phyloP scores from a whole-genome alignment of 2,113 vertebrate species.

The Alaudala cheleensis region DNA sequence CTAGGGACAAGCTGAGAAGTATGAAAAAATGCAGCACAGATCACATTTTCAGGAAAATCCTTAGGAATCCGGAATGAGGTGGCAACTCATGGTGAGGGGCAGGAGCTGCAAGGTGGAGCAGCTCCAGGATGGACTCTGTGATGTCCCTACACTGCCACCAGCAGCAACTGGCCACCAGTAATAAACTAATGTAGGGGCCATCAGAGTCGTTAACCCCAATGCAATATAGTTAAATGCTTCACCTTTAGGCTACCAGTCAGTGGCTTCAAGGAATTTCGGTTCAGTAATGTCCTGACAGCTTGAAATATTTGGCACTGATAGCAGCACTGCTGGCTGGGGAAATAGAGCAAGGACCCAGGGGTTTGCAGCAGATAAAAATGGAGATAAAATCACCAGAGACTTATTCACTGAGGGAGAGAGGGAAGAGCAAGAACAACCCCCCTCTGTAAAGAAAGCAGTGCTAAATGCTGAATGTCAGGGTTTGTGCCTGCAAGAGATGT shows the following conservation, averaged over 20 bases:
- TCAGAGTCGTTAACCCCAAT: not conserved
- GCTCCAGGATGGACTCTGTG: not conserved
- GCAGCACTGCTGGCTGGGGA: not conserved
- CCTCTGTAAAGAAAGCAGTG: not conserved
- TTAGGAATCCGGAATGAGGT: not conserved
- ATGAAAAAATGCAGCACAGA: constrained; percentile 13
- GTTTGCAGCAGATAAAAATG: not conserved
- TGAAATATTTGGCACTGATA: constrained; percentile 30
- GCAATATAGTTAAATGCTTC: constrained; percentile 1
- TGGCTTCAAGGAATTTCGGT: not conserved
- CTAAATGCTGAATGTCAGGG: constrained; percentile 6
- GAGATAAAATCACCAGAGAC: constrained; percentile 25
- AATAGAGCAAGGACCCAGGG: not conserved
- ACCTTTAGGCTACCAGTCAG: not conserved
- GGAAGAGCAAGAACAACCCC: not conserved
- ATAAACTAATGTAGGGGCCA: not conserved
- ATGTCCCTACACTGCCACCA: not conserved
- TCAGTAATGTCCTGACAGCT: constrained; percentile 10
- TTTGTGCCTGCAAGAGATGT: constrained; percentile 1
- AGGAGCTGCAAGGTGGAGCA: constrained; percentile 52
- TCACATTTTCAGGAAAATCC: constrained; percentile 61
- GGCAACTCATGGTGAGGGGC: not conserved
- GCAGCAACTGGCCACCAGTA: not conserved
- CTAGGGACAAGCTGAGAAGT: constrained; percentile 30
- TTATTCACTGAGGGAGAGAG: not conserved